phyloP scores from a whole-genome alignment of 2,797 vertebrate genomes.

The Gouania willdenowi region DNA sequence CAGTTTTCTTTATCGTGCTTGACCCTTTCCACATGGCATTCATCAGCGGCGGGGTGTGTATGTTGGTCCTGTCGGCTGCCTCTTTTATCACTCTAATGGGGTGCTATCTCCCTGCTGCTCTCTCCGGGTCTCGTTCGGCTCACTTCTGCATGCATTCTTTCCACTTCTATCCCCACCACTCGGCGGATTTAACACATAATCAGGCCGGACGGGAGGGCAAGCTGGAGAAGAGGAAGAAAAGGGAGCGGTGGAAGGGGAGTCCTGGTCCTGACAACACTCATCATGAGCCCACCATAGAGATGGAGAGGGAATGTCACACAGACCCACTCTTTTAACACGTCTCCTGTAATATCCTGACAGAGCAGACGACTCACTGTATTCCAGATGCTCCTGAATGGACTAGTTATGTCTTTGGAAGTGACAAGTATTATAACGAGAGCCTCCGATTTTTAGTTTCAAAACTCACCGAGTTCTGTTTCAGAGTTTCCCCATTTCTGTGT shows the following conservation, averaged over 20 bases:
- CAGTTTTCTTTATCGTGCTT: constrained; percentile 65
- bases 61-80: constrained; percentile 70
- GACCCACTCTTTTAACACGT: too few species aligned
- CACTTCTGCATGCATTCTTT: constrained; percentile 62
- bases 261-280: constrained; percentile 67
- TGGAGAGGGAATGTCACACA: too few species aligned
- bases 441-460: too few species aligned
- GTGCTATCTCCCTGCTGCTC: constrained; percentile 71
- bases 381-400: too few species aligned
- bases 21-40: constrained; percentile 76
- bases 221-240: constrained; percentile 7
- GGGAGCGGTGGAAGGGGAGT: not conserved
- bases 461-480: too few species aligned
- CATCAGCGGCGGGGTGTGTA: constrained; percentile 69
- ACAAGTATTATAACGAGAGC: too few species aligned
- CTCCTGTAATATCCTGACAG: too few species aligned
- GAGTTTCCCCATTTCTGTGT: too few species aligned
- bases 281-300: constrained; percentile 48
- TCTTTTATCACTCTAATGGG: constrained; percentile 79
- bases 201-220: constrained; percentile 48
- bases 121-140: constrained; percentile 42
- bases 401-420: too few species aligned
- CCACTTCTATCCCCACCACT: constrained; percentile 67
- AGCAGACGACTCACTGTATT: too few species aligned
- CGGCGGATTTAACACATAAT: constrained; percentile 76